Conservation (phyloP, 1,140 invertebrate genomes). For the Scaptomyza pallida region DNA sequence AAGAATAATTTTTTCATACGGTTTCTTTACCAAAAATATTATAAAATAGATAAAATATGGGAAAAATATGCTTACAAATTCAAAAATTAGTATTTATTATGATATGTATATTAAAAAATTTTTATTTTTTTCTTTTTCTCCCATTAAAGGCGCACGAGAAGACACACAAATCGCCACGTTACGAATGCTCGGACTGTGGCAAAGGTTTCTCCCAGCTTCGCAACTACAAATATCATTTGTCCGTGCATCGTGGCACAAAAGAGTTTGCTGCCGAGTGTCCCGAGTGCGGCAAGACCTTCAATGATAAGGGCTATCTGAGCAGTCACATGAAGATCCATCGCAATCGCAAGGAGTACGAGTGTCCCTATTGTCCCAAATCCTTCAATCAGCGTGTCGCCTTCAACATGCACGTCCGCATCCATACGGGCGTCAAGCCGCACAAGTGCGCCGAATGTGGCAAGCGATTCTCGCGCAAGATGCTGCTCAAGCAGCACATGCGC, state of each 20-base stretch:
- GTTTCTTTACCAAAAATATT: no score
- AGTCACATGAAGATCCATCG: constrained; percentile 92
- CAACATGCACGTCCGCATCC: constrained; percentile 92
- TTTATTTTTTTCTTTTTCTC: neutral
- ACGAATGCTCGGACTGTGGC: constrained; percentile 90
- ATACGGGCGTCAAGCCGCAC: constrained; percentile 93
- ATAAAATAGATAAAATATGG: no score
- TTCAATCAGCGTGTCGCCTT: constrained; percentile 93
- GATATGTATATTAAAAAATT: no score
- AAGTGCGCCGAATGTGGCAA: constrained; percentile 93
- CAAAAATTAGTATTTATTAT: no score
- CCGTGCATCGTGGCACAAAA: constrained; percentile 89
- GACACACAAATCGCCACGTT: constrained; percentile 87
- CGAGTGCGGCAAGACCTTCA: constrained; percentile 91
- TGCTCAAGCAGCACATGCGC: constrained; percentile 91
- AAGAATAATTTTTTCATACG: no score
- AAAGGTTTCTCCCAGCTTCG: constrained; percentile 91
- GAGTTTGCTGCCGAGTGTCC: constrained; percentile 90
- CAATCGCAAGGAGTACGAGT: constrained; percentile 90
- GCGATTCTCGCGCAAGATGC: constrained; percentile 92
- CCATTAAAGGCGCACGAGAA: constrained; percentile 73
- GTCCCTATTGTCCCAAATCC: constrained; percentile 89
- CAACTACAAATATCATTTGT: constrained; percentile 91
- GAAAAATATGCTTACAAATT: no score
- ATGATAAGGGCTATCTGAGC: constrained; percentile 90